Percentiles rank a stretch among this genome's conserved stretches.
Evolutionary conservation across 2,888 invertebrate genomes (phyloP).

Genomic region (Uloborus plumipes): DNA sequence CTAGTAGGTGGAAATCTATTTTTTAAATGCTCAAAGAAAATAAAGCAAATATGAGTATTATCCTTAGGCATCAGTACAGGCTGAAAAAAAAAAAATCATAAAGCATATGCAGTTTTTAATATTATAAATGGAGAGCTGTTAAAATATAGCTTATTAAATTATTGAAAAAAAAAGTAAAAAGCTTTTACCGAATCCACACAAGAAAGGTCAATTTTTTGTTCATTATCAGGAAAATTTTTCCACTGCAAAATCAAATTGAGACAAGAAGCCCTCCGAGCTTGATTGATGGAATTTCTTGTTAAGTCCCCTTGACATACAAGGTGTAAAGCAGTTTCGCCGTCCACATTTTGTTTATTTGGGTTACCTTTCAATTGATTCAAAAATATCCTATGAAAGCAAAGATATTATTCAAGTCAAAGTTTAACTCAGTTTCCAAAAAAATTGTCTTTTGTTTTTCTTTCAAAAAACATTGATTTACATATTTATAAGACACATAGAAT

Average conservation of each 20-base stretch:
- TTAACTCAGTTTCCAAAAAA: too few relatives aligned
- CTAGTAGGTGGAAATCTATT: too few relatives aligned
- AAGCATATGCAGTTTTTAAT: too few relatives aligned
- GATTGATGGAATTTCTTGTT: constrained; percentile 73
- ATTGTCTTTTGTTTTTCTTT: too few relatives aligned
- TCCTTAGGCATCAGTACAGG: background rate
- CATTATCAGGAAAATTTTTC: constrained; percentile 75
- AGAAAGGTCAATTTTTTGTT: constrained; percentile 76
- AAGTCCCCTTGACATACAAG: constrained; percentile 75
- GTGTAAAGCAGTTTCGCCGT: constrained; percentile 78
- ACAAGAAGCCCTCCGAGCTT: constrained; percentile 77
- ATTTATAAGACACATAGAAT: too few relatives aligned
- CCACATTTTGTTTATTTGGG: constrained; percentile 79
- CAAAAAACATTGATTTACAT: too few relatives aligned
- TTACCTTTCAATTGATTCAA: constrained; percentile 78
- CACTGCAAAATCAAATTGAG: constrained; percentile 78
- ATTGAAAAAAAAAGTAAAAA: background rate
- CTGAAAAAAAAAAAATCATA: background rate
- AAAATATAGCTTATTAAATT: background rate
- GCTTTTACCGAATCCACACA: constrained; percentile 76
- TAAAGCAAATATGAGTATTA: too few relatives aligned
- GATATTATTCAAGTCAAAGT: background rate
- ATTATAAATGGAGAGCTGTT: too few relatives aligned
- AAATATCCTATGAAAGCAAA: constrained; percentile 74
- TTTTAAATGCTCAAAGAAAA: too few relatives aligned